phyloP scores from a whole-genome alignment of 1,140 invertebrate genomes.

The Chlorops oryzae region DNA sequence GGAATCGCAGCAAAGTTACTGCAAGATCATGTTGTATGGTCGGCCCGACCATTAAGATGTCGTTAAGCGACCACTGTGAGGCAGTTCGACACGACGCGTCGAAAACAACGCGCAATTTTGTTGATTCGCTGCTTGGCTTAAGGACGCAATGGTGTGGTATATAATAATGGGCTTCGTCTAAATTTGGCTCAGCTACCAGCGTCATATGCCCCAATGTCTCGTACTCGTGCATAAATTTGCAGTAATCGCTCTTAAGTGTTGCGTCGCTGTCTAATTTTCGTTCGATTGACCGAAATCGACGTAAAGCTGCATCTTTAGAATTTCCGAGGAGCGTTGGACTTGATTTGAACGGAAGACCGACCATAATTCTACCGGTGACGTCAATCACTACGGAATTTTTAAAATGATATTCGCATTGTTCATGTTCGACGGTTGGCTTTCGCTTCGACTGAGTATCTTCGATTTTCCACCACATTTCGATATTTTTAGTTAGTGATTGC shows the following conservation, averaged over 20 bases:
- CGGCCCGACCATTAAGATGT: conserved; percentile 38
- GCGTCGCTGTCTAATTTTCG: too few relatives aligned
- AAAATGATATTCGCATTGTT: too few relatives aligned
- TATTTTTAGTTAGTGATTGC: too few relatives aligned
- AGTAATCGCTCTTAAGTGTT: conserved; percentile 21
- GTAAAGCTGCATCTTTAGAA: too few relatives aligned
- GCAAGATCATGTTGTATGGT: conserved; percentile 45
- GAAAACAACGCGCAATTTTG: conserved; percentile 34
- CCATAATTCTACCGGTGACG: too few relatives aligned
- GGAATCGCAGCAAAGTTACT: conserved; percentile 44
- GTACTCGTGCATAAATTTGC: conserved; percentile 33
- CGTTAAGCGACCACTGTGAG: conserved; percentile 37
- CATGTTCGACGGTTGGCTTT: too few relatives aligned
- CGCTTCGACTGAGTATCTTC: too few relatives aligned
- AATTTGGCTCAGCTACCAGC: background rate
- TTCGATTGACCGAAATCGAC: too few relatives aligned
- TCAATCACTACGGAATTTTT: too few relatives aligned
- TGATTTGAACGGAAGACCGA: too few relatives aligned
- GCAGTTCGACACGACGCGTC: conserved; percentile 16
- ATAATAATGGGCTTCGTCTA: conserved; percentile 17
- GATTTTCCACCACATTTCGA: too few relatives aligned
- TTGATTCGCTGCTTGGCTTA: conserved; percentile 20
- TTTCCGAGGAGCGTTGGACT: too few relatives aligned
- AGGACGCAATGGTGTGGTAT: conserved; percentile 33
- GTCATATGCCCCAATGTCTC: conserved; percentile 27